Percentiles rank a stretch among this genome's conserved stretches.
Evolutionary conservation across 2,888 invertebrate genomes (phyloP).

Genomic region (Enchytraeus crypticus): DNA sequence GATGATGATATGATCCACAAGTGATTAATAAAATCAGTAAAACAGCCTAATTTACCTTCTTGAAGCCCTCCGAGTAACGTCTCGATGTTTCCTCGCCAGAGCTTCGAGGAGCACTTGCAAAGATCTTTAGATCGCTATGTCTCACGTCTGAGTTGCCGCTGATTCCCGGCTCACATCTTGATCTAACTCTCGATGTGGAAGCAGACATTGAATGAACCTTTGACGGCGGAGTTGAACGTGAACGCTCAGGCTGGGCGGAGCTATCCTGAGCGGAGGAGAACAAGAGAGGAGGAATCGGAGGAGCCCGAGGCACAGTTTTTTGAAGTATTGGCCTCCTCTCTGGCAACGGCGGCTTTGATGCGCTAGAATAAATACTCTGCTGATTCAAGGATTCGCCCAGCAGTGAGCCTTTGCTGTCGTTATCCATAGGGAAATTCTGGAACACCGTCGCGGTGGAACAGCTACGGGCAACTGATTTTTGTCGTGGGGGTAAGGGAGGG

Average conservation of each 20-base stretch:
- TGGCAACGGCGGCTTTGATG: neutral
- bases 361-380: neutral
- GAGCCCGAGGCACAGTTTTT: neutral
- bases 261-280: neutral
- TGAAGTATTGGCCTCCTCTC: neutral
- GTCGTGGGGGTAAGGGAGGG: neutral
- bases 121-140: no score
- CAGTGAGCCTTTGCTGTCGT: no score
- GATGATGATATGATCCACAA: no score
- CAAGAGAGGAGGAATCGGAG: neutral
- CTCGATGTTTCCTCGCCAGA: neutral
- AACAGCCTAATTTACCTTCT: no score
- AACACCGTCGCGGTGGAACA: neutral
- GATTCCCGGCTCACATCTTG: neutral
- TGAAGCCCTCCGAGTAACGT: neutral
- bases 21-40: no score
- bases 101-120: neutral
- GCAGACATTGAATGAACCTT: neutral
- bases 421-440: neutral
- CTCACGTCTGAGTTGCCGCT: neutral
- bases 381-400: neutral
- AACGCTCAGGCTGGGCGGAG: neutral
- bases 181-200: no score
- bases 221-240: neutral
- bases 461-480: neutral